phyloP scores from a whole-genome alignment of 2,888 invertebrate species.

The Hetaerina titia region DNA sequence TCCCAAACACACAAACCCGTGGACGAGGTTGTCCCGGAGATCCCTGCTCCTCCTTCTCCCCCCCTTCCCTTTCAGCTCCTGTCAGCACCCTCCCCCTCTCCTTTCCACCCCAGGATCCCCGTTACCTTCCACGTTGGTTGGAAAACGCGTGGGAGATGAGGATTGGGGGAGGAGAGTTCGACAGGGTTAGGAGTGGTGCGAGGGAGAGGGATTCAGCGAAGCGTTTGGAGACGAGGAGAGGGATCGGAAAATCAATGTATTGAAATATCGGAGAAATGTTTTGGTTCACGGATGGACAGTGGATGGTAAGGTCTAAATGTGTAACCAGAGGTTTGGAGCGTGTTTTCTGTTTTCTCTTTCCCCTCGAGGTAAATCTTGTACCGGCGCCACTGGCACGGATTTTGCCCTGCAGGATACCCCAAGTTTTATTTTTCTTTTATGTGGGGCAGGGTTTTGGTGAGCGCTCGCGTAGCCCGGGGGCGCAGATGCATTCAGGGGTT shows the following conservation, averaged over 20 bases:
- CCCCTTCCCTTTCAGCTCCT: not conserved
- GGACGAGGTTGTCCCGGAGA: not conserved
- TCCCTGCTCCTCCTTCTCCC: not conserved
- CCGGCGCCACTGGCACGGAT: not conserved
- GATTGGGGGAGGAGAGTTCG: not conserved
- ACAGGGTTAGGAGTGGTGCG: not conserved
- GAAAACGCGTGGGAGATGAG: not conserved
- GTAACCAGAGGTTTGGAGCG: not conserved
- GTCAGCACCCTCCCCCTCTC: too few relatives aligned
- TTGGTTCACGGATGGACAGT: slow-evolving; percentile 20
- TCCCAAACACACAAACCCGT: slow-evolving; percentile 26
- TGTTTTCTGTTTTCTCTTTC: not conserved
- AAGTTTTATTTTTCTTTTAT: not conserved
- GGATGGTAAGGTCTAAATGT: slow-evolving; percentile 19
- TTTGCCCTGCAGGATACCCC: not conserved
- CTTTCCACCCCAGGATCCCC: not conserved
- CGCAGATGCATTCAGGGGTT: not conserved
- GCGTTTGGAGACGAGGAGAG: not conserved
- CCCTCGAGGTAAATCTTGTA: not conserved
- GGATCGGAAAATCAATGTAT: slow-evolving; percentile 27
- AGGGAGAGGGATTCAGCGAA: not conserved
- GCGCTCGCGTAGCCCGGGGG: not conserved
- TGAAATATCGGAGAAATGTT: slow-evolving; percentile 32
- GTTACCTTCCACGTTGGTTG: not conserved
- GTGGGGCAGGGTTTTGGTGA: not conserved